phyloP scores from a whole-genome alignment of 1,140 invertebrate genomes.

The Charaxes varanes region DNA sequence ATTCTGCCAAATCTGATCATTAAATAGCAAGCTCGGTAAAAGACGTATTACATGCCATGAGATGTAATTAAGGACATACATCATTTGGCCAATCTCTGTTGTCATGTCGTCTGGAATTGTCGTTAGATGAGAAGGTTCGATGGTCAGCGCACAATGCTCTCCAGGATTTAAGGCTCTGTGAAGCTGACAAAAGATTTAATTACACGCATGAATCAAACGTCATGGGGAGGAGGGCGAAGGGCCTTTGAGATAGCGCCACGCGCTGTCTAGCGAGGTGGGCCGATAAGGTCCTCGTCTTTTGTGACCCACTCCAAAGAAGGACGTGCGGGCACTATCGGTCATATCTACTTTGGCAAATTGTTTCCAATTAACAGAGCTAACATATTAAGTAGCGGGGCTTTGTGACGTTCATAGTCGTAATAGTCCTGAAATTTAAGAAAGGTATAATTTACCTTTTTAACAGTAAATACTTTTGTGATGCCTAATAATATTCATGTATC shows the following conservation, averaged over 20 bases:
- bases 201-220: slow-evolving; percentile 70
- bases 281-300: slow-evolving; percentile 48
- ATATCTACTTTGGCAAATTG: slow-evolving; percentile 24
- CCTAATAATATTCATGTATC: too few species aligned
- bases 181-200: slow-evolving; percentile 70
- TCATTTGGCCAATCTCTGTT: slow-evolving; percentile 35
- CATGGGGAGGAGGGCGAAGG: slow-evolving; percentile 26
- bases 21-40: too few species aligned
- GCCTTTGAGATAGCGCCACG: slow-evolving; percentile 42
- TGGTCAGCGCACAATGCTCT: slow-evolving; percentile 39
- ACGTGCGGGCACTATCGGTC: slow-evolving; percentile 52
- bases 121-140: slow-evolving; percentile 41
- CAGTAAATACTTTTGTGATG: too few species aligned
- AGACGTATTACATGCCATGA: too few species aligned
- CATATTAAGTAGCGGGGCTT: too few species aligned
- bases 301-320: slow-evolving; percentile 16
- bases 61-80: slow-evolving; percentile 6
- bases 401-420: too few species aligned
- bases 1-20: too few species aligned
- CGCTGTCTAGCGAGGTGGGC: slow-evolving; percentile 36
- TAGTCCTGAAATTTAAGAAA: too few species aligned
- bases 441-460: too few species aligned
- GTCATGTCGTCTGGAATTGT: slow-evolving; percentile 32
- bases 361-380: slow-evolving; percentile 39
- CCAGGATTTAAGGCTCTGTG: slow-evolving; percentile 33